A percentile compares a stretch with the other conserved stretches of the same genome.
These are phyloP conservation scores for Dynastes grantii DNA, from an alignment of 2,888 invertebrate genomes.

Conservation along the genomic window DNA sequence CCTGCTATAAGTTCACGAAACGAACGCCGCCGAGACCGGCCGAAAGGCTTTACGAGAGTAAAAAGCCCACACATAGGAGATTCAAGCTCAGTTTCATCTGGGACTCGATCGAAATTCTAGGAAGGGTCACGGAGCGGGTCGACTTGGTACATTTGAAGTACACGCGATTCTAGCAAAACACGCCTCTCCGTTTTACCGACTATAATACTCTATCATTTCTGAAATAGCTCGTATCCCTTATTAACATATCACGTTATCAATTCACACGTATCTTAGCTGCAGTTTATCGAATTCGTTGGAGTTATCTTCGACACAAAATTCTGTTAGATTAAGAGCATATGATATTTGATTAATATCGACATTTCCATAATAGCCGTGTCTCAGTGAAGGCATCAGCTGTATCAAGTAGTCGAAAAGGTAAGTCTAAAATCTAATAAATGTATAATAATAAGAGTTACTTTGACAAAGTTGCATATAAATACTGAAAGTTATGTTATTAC, in stretches of 20 bases:
- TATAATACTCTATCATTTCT: no score
- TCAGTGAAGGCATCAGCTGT: no score
- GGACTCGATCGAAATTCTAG: slow-evolving; percentile 50
- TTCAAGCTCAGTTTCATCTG: slow-evolving; percentile 57
- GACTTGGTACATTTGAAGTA: slow-evolving; percentile 1
- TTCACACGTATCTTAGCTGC: neutral
- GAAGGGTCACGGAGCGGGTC: slow-evolving; percentile 1
- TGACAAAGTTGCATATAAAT: no score
- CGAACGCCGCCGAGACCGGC: slow-evolving; percentile 50
- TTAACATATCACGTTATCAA: slow-evolving; percentile 8
- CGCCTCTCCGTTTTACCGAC: slow-evolving; percentile 9
- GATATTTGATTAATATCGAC: no score
- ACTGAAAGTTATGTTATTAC: no score
- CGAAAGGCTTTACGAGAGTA: slow-evolving; percentile 54
- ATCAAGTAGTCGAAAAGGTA: no score
- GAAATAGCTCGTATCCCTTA: neutral
- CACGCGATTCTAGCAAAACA: slow-evolving; percentile 38
- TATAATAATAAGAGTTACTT: no score
- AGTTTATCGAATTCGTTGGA: neutral
- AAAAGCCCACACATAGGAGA: slow-evolving; percentile 56
- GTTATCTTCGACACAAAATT: neutral
- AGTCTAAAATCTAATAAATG: no score
- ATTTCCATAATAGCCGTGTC: no score
- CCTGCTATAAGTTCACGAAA: neutral
- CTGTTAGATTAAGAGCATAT: no score